These are phyloP conservation scores for Bothrops jararaca DNA, from an alignment of 2,113 vertebrate genomes.

Conservation along the genomic window DNA sequence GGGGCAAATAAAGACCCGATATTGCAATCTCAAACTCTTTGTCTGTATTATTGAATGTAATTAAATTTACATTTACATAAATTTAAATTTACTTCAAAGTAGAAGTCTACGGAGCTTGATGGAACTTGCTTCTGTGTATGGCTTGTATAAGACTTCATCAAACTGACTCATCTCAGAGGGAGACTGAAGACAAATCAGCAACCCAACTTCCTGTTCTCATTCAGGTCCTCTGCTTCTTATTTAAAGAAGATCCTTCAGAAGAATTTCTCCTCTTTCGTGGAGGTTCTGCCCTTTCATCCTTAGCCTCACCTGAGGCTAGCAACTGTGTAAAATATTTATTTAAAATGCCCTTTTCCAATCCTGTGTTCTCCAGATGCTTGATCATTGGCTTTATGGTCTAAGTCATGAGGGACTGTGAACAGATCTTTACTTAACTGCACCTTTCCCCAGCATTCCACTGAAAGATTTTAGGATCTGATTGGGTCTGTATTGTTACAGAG, in stretches of 20 bases:
- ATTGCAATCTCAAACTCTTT: too few species aligned
- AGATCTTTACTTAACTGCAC: too few species aligned
- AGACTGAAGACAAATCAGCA: not conserved
- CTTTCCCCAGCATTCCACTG: not conserved
- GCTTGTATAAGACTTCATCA: not conserved
- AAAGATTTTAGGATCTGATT: not conserved
- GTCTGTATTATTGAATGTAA: not conserved
- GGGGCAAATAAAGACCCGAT: not conserved
- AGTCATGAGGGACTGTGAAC: not conserved
- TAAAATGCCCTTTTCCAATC: not conserved
- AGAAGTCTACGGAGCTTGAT: not conserved
- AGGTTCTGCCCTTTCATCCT: not conserved
- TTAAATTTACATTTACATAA: too few species aligned
- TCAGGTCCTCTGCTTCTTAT: not conserved
- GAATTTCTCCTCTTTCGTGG: too few species aligned
- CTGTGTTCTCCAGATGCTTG: not conserved
- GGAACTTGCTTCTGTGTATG: not conserved
- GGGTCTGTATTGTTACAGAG: not conserved
- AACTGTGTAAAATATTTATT: not conserved
- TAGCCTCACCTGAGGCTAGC: not conserved
- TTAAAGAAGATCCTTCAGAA: not conserved
- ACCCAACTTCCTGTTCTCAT: not conserved
- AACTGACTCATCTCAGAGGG: not conserved
- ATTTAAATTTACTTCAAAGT: not conserved
- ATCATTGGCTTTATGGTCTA: not conserved